These are phyloP conservation scores for Boloria euphrosyne DNA, from an alignment of 2,888 invertebrate genomes.

Conservation along the genomic window DNA sequence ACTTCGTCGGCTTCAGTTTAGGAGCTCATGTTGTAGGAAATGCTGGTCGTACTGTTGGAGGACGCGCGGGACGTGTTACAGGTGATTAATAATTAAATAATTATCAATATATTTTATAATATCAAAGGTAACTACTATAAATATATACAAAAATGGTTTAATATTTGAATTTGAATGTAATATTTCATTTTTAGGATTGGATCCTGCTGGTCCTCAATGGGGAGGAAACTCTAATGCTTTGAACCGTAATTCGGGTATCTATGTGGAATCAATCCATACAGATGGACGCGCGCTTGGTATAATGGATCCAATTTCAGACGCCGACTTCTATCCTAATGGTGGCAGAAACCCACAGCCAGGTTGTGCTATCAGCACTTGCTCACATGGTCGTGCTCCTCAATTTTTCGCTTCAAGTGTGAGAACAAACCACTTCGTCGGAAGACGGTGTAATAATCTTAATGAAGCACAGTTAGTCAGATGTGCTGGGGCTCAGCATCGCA, in stretches of 20 bases:
- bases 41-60: conserved; percentile 55
- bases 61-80: conserved; percentile 54
- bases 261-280: conserved; percentile 53
- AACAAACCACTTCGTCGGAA: conserved; percentile 46
- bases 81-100: conserved; percentile 47
- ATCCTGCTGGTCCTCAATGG: conserved; percentile 58
- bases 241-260: conserved; percentile 46
- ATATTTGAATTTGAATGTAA: no score
- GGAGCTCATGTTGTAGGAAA: conserved; percentile 73
- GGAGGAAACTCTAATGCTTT: conserved; percentile 47
- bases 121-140: no score
- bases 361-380: conserved; percentile 47
- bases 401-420: conserved; percentile 49
- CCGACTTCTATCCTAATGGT: conserved; percentile 56
- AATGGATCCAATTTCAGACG: conserved; percentile 46
- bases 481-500: conserved; percentile 38
- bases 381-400: conserved; percentile 47
- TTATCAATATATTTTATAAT: not conserved
- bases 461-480: conserved; percentile 44
- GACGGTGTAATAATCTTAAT: conserved; percentile 41
- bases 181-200: conserved; percentile 47
- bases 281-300: conserved; percentile 51
- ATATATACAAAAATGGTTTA: no score
- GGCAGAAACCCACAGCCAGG: conserved; percentile 50
- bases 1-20: conserved; percentile 73